phyloP scores from a whole-genome alignment of 92 coral and sea anemone genomes.

The Scolanthus callimorphus region DNA sequence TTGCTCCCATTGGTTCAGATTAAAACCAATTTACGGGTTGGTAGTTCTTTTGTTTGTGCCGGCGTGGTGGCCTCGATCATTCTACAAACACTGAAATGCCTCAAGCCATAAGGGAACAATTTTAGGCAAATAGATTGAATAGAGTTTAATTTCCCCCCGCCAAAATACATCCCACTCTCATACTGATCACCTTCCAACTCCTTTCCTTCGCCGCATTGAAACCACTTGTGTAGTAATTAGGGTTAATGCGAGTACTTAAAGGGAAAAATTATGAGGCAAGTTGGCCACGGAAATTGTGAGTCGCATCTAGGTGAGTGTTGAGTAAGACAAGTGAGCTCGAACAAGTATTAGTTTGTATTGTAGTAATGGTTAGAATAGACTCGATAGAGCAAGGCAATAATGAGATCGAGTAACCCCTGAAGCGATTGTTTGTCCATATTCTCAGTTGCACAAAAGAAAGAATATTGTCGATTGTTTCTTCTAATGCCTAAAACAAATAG shows the following conservation, averaged over 20 bases:
- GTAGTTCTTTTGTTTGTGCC: slow-evolving; percentile 87
- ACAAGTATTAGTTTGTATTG: not conserved
- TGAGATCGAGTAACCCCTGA: slow-evolving; percentile 29
- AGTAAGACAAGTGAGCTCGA: not conserved
- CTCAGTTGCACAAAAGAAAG: slow-evolving; percentile 69
- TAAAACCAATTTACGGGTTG: slow-evolving; percentile 97
- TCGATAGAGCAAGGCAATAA: not conserved
- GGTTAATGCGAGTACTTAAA: slow-evolving; percentile 59
- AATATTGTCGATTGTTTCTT: slow-evolving; percentile 78
- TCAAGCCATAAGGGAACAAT: slow-evolving; percentile 37
- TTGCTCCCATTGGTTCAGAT: slow-evolving; percentile 95
- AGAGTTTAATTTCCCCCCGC: slow-evolving; percentile 39
- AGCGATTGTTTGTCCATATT: slow-evolving; percentile 64
- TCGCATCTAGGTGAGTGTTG: slow-evolving; percentile 23
- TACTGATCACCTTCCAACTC: slow-evolving; percentile 11
- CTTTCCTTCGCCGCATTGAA: slow-evolving; percentile 17
- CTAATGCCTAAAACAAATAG: slow-evolving; percentile 96
- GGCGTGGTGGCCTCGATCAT: slow-evolving; percentile 92
- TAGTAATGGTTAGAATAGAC: slow-evolving; percentile 4
- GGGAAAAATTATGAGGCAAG: slow-evolving; percentile 32
- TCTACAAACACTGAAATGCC: slow-evolving; percentile 72
- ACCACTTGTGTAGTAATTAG: slow-evolving; percentile 74
- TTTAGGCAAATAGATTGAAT: slow-evolving; percentile 38
- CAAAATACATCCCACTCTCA: slow-evolving; percentile 29
- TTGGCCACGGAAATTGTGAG: slow-evolving; percentile 21